phyloP scores from a whole-genome alignment of 2,888 invertebrate genomes.

The Platycheirus rosarum region DNA sequence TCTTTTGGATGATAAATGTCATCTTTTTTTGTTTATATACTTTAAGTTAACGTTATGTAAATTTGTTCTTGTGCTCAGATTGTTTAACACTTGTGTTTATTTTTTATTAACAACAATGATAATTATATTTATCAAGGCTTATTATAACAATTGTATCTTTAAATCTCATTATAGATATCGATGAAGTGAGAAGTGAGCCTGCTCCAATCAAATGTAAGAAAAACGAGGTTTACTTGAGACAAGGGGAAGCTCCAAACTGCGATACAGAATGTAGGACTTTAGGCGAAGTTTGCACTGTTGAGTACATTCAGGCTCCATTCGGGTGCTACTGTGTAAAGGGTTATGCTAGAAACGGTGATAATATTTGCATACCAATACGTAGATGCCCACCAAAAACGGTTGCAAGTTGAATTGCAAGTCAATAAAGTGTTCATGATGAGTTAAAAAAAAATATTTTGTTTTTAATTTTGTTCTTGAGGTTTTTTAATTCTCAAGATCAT shows the following conservation, averaged over 20 bases:
- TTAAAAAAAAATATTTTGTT: not conserved
- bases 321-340: slow-evolving; percentile 40
- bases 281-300: slow-evolving; percentile 1
- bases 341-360: slow-evolving; percentile 23
- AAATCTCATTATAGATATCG: not conserved
- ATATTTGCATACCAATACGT: slow-evolving; percentile 33
- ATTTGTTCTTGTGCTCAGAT: too few species aligned
- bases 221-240: slow-evolving; percentile 34
- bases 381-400: slow-evolving; percentile 17
- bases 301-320: slow-evolving; percentile 11
- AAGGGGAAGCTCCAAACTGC: slow-evolving; percentile 48
- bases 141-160: not conserved
- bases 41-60: too few species aligned
- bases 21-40: too few species aligned
- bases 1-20: too few species aligned
- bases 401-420: not conserved
- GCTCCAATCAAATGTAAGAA: slow-evolving; percentile 3
- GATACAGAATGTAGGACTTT: slow-evolving; percentile 38
- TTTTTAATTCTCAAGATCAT: too few species aligned
- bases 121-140: too few species aligned
- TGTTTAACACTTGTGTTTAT: too few species aligned
- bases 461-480: too few species aligned
- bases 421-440: not conserved
- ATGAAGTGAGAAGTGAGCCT: not conserved
- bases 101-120: too few species aligned